phyloP scores from a whole-genome alignment of 2,797 vertebrate species.

The Enteromius fasciolatus region DNA sequence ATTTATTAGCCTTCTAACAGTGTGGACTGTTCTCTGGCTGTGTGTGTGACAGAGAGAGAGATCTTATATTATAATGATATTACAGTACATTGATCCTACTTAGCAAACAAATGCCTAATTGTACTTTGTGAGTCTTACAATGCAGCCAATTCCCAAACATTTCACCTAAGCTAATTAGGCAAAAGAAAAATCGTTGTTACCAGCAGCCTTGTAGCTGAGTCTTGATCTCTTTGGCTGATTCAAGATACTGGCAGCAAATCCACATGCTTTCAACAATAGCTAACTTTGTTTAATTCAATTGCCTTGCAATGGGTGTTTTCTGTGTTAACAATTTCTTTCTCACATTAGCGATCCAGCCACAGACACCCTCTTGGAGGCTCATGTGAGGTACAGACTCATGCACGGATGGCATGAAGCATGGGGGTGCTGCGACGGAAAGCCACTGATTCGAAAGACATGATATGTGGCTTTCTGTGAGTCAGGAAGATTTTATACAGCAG shows the following conservation, averaged over 20 bases:
- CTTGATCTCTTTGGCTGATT: conserved; percentile 21
- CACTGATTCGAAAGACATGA: not conserved
- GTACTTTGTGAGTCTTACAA: not conserved
- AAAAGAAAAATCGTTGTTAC: not conserved
- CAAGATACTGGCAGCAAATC: conserved; percentile 16
- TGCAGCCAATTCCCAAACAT: not conserved
- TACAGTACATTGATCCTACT: not conserved
- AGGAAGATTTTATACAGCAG: conserved; percentile 8
- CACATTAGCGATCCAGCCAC: not conserved
- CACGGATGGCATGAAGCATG: not conserved
- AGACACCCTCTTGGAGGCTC: not conserved
- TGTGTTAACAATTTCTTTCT: conserved; percentile 5
- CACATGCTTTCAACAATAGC: conserved; percentile 14
- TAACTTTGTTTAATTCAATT: conserved; percentile 24
- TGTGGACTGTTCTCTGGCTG: not conserved
- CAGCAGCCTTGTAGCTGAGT: conserved; percentile 3
- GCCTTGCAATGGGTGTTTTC: not conserved
- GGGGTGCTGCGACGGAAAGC: not conserved
- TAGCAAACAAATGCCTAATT: conserved; percentile 12
- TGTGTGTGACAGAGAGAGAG: not conserved
- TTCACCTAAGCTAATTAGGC: conserved; percentile 26
- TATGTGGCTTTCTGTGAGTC: not conserved
- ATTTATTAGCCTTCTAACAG: not conserved
- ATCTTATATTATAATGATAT: not conserved
- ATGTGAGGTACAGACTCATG: conserved; percentile 2